phyloP scores from a whole-genome alignment of 2,113 vertebrate species.

The Ctenodactylus gundi region DNA sequence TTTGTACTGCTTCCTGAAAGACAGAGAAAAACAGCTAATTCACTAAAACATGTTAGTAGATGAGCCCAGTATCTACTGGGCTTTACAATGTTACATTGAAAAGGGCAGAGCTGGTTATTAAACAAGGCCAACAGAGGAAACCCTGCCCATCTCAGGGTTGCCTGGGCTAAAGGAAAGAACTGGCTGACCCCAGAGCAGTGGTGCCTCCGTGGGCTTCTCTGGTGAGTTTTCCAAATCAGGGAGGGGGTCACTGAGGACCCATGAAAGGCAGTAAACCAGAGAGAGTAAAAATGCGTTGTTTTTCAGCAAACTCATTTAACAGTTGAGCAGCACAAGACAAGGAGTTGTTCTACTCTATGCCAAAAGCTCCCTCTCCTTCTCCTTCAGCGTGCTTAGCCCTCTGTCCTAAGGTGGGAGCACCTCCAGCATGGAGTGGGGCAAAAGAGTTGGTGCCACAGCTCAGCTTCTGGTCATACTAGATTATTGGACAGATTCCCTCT shows the following conservation, averaged over 20 bases:
- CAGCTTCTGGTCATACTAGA: neutral
- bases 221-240: neutral
- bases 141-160: neutral
- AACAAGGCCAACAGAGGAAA: neutral
- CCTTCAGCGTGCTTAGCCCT: neutral
- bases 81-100: constrained; percentile 40
- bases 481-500: neutral
- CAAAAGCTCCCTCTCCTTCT: neutral
- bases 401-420: neutral
- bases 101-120: constrained; percentile 40
- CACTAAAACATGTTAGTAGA: neutral
- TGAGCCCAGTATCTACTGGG: neutral
- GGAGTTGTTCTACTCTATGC: neutral
- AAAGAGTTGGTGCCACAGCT: neutral
- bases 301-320: neutral
- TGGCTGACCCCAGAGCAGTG: too few relatives aligned
- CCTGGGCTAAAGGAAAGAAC: neutral
- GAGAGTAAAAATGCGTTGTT: neutral
- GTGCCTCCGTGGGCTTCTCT: neutral
- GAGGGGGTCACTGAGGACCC: neutral
- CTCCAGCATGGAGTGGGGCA: too few relatives aligned
- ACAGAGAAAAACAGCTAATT: neutral
- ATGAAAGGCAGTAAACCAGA: neutral
- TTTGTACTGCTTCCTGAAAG: neutral
- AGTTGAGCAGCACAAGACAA: neutral